These are phyloP conservation scores for Antrozous pallidus DNA, from an alignment of 2,797 vertebrate species.

Conservation along the genomic window DNA sequence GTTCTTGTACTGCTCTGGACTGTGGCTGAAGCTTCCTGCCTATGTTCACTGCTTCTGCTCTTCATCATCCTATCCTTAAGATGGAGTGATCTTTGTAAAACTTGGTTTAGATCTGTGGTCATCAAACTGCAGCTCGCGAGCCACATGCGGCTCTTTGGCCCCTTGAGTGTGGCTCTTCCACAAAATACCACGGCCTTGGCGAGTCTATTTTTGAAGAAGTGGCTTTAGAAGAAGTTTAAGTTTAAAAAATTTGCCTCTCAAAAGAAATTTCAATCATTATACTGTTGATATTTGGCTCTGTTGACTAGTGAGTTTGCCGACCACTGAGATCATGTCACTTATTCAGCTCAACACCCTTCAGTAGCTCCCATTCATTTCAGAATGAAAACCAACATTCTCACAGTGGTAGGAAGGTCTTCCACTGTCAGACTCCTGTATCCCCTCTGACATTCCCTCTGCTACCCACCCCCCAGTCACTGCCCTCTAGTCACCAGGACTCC, in stretches of 20 bases:
- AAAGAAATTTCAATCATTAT: too few species aligned
- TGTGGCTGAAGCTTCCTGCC: rapidly evolving
- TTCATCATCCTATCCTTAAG: rapidly evolving
- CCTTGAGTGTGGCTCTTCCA: too few species aligned
- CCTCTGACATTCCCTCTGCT: neutral
- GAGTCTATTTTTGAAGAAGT: too few species aligned
- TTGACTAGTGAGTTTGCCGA: too few species aligned
- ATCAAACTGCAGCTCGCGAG: too few species aligned
- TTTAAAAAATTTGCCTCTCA: too few species aligned
- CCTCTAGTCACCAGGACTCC: neutral
- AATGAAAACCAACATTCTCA: neutral
- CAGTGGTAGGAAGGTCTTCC: neutral
- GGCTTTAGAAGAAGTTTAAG: too few species aligned
- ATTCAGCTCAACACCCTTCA: neutral
- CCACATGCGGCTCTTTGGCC: too few species aligned
- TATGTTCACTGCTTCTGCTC: neutral
- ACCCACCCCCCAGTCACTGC: too few species aligned
- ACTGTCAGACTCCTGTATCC: neutral
- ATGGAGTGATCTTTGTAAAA: neutral
- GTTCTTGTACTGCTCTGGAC: neutral
- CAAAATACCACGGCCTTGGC: too few species aligned
- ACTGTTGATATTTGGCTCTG: too few species aligned
- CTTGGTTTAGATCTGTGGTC: rapidly evolving
- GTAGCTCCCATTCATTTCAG: neutral
- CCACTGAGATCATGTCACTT: rapidly evolving